phyloP scores from a whole-genome alignment of 2,797 vertebrate species.

The Luscinia megarhynchos region DNA sequence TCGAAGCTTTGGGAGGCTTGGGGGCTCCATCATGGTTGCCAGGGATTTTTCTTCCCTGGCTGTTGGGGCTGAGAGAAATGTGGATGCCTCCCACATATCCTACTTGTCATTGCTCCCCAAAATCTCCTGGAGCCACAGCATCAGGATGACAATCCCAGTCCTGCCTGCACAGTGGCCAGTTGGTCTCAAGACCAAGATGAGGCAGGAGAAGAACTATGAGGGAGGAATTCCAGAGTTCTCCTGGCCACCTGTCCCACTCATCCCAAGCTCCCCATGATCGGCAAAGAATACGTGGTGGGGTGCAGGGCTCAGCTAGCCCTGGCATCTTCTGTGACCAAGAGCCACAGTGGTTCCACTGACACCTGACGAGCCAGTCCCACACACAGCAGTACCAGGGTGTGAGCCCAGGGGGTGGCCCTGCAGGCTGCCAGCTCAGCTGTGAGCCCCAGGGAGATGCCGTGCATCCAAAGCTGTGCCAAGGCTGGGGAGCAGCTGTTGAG shows the following conservation, averaged over 20 bases:
- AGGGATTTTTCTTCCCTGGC: background rate
- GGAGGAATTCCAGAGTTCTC: background rate
- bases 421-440: background rate
- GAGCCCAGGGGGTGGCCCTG: background rate
- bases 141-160: background rate
- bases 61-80: slow-evolving; percentile 77
- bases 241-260: background rate
- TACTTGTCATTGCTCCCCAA: background rate
- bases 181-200: rapidly evolving
- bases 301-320: background rate
- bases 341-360: background rate
- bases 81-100: slow-evolving; percentile 80
- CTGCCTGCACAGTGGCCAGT: rapidly evolving
- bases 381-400: background rate
- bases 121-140: background rate
- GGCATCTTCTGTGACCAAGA: rapidly evolving
- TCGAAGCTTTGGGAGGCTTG: rapidly evolving
- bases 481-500: background rate
- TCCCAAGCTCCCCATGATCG: rapidly evolving
- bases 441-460: background rate
- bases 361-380: background rate
- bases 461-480: background rate
- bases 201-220: background rate
- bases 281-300: rapidly evolving
- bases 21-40: background rate